Percentiles rank a stretch among this genome's conserved stretches.
Evolutionary conservation across 1,140 invertebrate genomes (phyloP).

Genomic region (Papilio polytes): DNA sequence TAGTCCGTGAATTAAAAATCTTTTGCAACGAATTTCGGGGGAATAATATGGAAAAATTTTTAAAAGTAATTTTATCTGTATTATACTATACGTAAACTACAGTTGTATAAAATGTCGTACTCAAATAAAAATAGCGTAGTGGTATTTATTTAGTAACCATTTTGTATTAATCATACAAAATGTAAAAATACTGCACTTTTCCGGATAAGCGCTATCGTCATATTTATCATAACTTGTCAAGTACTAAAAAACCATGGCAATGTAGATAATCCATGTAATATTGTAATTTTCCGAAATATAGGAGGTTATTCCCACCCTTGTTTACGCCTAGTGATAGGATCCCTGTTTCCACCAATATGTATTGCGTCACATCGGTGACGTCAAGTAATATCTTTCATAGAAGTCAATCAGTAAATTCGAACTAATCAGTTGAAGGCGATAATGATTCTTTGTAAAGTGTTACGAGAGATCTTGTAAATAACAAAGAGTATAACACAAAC

Average conservation of each 20-base stretch:
- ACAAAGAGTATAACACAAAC: too few relatives aligned
- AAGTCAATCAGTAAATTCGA: background rate
- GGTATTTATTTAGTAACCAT: background rate
- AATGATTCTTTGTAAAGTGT: background rate
- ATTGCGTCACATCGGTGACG: constrained; percentile 8
- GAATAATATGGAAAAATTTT: too few relatives aligned
- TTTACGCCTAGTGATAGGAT: background rate
- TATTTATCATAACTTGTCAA: background rate
- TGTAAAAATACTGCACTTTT: background rate
- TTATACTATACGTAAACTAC: too few relatives aligned
- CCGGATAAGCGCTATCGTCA: background rate
- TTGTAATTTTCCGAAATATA: too few relatives aligned
- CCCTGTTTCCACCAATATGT: background rate
- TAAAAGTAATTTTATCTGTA: too few relatives aligned
- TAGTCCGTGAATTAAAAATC: too few relatives aligned
- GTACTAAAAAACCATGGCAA: background rate
- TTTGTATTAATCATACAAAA: too few relatives aligned
- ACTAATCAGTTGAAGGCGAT: background rate
- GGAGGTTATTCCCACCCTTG: background rate
- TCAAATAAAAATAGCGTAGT: too few relatives aligned
- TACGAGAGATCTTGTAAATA: too few relatives aligned
- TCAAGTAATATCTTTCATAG: background rate
- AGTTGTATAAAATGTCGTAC: too few relatives aligned
- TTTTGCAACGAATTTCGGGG: background rate
- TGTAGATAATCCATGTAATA: too few relatives aligned